Base-by-base conservation (phyloP, 2,797 vertebrate species). In the Poeciliopsis gracilis region DNA sequence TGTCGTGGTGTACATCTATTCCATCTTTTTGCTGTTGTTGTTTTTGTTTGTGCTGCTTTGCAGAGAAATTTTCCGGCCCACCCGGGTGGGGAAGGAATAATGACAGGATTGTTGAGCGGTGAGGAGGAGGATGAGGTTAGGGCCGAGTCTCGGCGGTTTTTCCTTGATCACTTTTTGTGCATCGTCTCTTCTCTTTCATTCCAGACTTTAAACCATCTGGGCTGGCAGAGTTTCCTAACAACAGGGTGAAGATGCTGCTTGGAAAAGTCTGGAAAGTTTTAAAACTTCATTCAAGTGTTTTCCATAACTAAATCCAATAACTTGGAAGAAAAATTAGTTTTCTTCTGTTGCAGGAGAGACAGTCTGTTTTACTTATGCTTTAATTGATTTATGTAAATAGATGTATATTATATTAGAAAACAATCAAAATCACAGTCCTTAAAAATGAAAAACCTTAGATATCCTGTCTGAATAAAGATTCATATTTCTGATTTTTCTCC, bases 41-140 rank as follows among this genome's bases (percentile, higher is more conserved):
- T 90, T 87, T 85, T 90, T 90, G 86, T 92, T 91, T 87, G 67
- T 77, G 75, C 67, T 78, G 83, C 85, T 92, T 85, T 84, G 72
- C 73, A 77, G 84, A 85, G 82, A 90, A 89, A 90, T 94, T 94
- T 94, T 92, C 93, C 71, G 76, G 83, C 90, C 91, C 94, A 93
- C 91, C 93, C 89, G 81, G 82, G 74, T 82, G 79, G 77, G 70
- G 46, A 85, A 78, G 75, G 72, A 90, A 94, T 93, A 95, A 95
- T 91, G 86, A 93, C 76, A 86, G 79, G 87, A 93, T 91, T 94
- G 93, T 93, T 85, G 78, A 84, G 85, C 45, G n/a, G 79, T 72
- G 77, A 85, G 79, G 86, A 86, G 84, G 88, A 87, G 82, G 85
- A 86, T 83, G 88, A 86, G 90, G 87, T 85, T 73, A 63, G 81